Percentiles rank a stretch among this genome's conserved stretches.
Evolutionary conservation across 2,888 invertebrate genomes (phyloP).

Genomic region (Platerodrilus igneus): DNA sequence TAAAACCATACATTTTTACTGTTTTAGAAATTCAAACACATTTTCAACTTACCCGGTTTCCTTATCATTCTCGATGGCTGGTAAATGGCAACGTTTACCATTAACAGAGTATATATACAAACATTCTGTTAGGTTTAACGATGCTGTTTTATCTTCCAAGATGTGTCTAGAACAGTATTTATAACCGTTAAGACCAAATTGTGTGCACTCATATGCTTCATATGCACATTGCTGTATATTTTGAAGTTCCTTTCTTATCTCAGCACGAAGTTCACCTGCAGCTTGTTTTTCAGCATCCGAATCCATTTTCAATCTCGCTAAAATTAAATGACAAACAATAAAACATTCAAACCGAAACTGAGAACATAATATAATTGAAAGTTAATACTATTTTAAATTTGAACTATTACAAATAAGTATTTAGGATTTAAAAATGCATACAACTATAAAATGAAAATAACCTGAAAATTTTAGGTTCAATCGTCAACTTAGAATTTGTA

Average conservation of each 20-base stretch:
- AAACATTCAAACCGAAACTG: too few relatives aligned
- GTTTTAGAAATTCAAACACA: too few relatives aligned
- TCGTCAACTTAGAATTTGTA: too few relatives aligned
- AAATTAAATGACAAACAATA: too few relatives aligned
- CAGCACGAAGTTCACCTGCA: conserved; percentile 41
- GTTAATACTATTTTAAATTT: too few relatives aligned
- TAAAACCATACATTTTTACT: too few relatives aligned
- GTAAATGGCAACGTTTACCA: conserved; percentile 70
- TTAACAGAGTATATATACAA: conserved; percentile 62
- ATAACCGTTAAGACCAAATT: conserved; percentile 65
- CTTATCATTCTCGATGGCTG: conserved; percentile 69
- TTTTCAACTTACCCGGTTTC: conserved; percentile 60
- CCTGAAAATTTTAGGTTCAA: too few relatives aligned
- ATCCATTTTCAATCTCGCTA: too few relatives aligned
- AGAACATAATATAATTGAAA: too few relatives aligned
- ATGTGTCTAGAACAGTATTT: conserved; percentile 80
- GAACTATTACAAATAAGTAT: too few relatives aligned
- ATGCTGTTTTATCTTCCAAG: conserved; percentile 75
- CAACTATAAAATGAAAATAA: too few relatives aligned
- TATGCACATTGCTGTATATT: conserved; percentile 60
- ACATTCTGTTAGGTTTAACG: conserved; percentile 83
- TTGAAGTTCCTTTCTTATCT: conserved; percentile 59
- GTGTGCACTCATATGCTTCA: conserved; percentile 62
- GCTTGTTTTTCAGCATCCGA: conserved; percentile 26
- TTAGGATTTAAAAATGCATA: too few relatives aligned